These are phyloP conservation scores for Anser brachyrhynchus DNA, from an alignment of 2,113 vertebrate genomes.

Conservation along the genomic window DNA sequence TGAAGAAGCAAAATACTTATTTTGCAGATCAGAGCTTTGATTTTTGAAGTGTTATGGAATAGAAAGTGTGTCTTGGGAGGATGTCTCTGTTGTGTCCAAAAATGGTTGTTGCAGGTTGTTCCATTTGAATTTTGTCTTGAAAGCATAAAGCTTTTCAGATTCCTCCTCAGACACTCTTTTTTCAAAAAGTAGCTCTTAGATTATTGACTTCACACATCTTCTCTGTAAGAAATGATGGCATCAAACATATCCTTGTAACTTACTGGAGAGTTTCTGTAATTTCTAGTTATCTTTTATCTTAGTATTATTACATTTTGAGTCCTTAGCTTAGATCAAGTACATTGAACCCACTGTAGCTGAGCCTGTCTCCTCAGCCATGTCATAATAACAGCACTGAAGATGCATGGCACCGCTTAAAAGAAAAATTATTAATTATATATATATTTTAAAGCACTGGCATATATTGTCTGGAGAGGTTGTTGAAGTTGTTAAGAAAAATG, in stretches of 20 bases:
- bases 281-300: not conserved
- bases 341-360: not conserved
- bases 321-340: not conserved
- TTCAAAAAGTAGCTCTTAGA: not conserved
- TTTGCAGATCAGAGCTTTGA: not conserved
- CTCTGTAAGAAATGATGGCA: not conserved
- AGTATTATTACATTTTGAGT: not conserved
- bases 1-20: not conserved
- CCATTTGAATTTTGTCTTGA: not conserved
- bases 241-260: not conserved
- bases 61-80: not conserved
- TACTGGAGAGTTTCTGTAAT: not conserved
- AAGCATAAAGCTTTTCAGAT: not conserved
- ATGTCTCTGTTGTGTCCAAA: not conserved
- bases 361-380: not conserved
- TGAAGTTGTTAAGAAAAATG: not conserved
- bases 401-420: not conserved
- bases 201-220: not conserved
- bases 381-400: not conserved
- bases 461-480: not conserved
- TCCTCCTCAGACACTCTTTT: not conserved
- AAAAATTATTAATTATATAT: not conserved
- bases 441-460: not conserved
- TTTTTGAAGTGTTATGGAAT: not conserved
- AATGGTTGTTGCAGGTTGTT: not conserved